Base-by-base conservation (phyloP, 2,113 vertebrate genomes). In the Notothenia coriiceps region DNA sequence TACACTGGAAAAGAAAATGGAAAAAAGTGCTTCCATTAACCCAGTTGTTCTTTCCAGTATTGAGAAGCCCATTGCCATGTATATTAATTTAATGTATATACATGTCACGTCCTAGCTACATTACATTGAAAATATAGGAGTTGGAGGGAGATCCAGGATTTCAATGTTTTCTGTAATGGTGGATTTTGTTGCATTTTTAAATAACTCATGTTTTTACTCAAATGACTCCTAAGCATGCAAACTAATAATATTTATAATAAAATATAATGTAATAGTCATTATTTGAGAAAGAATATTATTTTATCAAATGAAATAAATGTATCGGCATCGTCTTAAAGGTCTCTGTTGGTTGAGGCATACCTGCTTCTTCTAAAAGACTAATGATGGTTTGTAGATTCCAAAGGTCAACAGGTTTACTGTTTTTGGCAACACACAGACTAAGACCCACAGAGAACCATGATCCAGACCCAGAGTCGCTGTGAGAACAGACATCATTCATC, bases 371-470 rank as follows among this genome's bases (percentile, higher is more conserved):
- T 51, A 2, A 75, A 76, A 83, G 70, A 69, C 74, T 86, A 76
- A 84, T 87, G 87, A 82, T 70, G 74, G 79, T 82, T 35, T 35
- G 86, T 78, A 73, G 70, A 47, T 90, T 78, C 44, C 56, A 82
- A 49, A 74, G 85, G 75, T 89, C 80, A 33, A 40, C n/a, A 57
- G 87, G 80, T 91, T 88, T 89, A 88, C 82, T 82, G 70, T 84
- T 80, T 78, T 43, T 88, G 83, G 79, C 84, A 86, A 64, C 62
- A 70, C 62, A 84, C n/a, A 52, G 29, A 60, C 61, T 18, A 80
- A 77, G 40, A 64, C 18, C 64, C 29, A 0, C 50, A 59, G 65
- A 77, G 51, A 64, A 14, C 54, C 17, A 43, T n/a, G 35, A 44
- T 52, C 4, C 15, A 73, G 70, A 65, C 73, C 46, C 65, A 29